Conservation (phyloP, 2,888 invertebrate genomes). For the Volucella inflata region DNA sequence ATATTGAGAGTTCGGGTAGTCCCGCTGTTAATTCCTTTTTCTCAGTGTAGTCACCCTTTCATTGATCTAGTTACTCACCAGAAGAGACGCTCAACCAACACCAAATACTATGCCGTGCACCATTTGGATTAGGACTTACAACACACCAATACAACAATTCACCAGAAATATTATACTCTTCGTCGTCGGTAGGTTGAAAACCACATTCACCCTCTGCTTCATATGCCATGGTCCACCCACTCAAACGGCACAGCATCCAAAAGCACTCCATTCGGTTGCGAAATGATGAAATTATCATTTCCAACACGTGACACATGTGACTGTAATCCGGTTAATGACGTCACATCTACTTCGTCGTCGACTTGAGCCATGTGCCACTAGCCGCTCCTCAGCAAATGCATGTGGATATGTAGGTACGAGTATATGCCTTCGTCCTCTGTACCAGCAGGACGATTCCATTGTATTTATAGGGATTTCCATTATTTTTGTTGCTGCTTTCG, state of each 20-base stretch:
- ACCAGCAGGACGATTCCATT: slow-evolving; percentile 26
- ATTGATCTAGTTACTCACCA: background rate
- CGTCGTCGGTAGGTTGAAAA: background rate
- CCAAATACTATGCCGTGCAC: slow-evolving; percentile 28
- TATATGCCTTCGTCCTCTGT: background rate
- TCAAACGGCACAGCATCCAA: background rate
- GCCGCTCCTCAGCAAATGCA: background rate
- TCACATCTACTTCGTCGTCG: slow-evolving; percentile 50
- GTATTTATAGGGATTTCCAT: background rate
- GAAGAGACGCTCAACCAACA: slow-evolving; percentile 25
- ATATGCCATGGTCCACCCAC: slow-evolving; percentile 2
- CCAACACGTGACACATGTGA: slow-evolving; percentile 74
- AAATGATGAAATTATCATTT: slow-evolving; percentile 70
- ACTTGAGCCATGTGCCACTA: slow-evolving; percentile 16
- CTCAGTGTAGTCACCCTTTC: slow-evolving; percentile 28
- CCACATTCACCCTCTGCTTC: background rate
- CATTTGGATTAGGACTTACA: slow-evolving; percentile 55
- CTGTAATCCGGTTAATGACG: slow-evolving; percentile 70
- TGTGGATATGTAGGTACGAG: background rate
- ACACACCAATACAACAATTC: background rate
- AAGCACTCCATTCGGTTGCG: slow-evolving; percentile 45
- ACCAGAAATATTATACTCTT: background rate
- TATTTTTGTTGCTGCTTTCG: slow-evolving; percentile 6
- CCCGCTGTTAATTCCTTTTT: background rate
- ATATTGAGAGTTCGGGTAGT: too few relatives aligned